Evolutionary conservation across 2,888 invertebrate species (phyloP), one percentile per base, ranked within the genome.

Genomic region (Leptinotarsa juncta): DNA sequence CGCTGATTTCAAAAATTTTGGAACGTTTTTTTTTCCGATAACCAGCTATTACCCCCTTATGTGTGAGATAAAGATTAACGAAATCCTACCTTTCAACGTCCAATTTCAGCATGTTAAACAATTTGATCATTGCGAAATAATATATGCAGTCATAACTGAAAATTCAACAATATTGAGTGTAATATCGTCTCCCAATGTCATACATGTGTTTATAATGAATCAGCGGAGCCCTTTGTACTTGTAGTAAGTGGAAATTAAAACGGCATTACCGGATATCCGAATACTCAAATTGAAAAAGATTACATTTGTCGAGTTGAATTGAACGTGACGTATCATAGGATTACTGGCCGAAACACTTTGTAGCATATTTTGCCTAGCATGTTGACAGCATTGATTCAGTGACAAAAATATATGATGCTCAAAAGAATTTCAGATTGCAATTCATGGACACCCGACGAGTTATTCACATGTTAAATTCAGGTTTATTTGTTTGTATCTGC

Each of bases 241-340:
- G 23, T 7, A 7, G 32, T 20, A 32, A 62, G 16, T 26, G n/a
- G 32, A 62, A 62, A 67, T 71, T 67, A 3, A 72, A 72, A 70
- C 70, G 70, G 50, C 67, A 70, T 67, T 55, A 65, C 42, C 51
- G 67, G 53, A 75, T 55, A 72, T 70, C 62, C 66, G 72, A 68
- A 66, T 66, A 67, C 62, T 71, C 69, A 69, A 74, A 74, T 77
- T 74, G 69, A 74, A 74, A 74, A 73, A 75, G 69, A 73, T 71
- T 75, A 66, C 70, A 74, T 79, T 77, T 78, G 77, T 74, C 77
- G 78, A 67, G 75, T 70, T 23, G 23, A 57, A 57, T 3, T 23
- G 57, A 20, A 57, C 14, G 23, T 57, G 57, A 57, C 57, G 57
- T 57, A 57, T 23, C 57, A 57, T 23, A 57, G 57, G 57, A 57